A percentile compares a stretch with the other conserved stretches of the same genome.
phyloP scores from a whole-genome alignment of 2,113 vertebrate genomes.

The Ornithorhynchus anatinus region DNA sequence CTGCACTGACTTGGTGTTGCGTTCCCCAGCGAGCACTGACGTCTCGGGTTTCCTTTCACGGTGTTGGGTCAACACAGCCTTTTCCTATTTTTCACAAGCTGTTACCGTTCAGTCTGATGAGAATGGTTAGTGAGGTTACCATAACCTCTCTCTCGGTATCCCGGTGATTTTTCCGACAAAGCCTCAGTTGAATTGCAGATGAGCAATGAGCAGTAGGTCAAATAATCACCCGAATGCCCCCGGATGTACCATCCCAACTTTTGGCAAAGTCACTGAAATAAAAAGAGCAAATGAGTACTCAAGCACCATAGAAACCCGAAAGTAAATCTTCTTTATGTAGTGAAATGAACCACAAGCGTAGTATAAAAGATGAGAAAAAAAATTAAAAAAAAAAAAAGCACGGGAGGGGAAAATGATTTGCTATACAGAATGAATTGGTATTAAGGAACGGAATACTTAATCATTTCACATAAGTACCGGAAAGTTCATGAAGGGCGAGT shows the following conservation, averaged over 20 bases:
- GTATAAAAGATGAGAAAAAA: neutral
- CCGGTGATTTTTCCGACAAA: slow-evolving; percentile 27
- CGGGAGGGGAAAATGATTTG: neutral
- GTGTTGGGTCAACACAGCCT: too few species aligned
- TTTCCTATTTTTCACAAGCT: too few species aligned
- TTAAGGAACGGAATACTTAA: neutral
- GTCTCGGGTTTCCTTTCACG: too few species aligned
- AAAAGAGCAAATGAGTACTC: slow-evolving; percentile 24
- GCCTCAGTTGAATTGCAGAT: slow-evolving; percentile 10
- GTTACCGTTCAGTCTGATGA: too few species aligned
- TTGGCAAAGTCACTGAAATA: slow-evolving; percentile 44
- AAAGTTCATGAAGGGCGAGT: neutral
- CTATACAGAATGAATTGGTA: neutral
- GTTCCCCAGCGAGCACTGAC: too few species aligned
- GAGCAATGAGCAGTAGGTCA: slow-evolving; percentile 19
- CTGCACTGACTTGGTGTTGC: too few species aligned
- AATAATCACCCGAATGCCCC: slow-evolving; percentile 47
- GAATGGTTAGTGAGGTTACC: neutral
- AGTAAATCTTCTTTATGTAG: neutral
- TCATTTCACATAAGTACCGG: neutral
- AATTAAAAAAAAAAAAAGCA: neutral
- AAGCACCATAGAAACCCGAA: slow-evolving; percentile 6
- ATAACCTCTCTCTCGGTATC: neutral
- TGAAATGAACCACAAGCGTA: neutral
- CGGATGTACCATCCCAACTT: slow-evolving; percentile 46